Evolutionary conservation across 2,888 invertebrate species (phyloP).

Genomic region (Gisinianus flammeolus): DNA sequence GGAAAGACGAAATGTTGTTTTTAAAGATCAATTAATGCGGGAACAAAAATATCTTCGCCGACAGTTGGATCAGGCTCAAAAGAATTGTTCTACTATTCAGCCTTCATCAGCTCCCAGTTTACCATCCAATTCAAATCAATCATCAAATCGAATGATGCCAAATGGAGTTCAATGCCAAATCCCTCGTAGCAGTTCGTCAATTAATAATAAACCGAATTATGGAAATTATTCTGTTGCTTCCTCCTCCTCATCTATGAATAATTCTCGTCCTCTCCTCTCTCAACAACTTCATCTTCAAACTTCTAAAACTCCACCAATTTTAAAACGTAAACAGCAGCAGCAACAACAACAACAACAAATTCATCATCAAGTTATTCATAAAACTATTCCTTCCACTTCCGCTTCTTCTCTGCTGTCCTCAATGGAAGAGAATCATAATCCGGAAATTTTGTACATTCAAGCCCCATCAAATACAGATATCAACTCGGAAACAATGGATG

Average conservation of each 20-base stretch:
- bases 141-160: background rate
- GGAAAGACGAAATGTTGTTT: conserved; percentile 17
- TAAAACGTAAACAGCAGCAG: conserved; percentile 16
- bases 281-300: background rate
- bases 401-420: background rate
- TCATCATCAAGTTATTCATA: background rate
- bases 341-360: background rate
- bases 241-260: too few species aligned
- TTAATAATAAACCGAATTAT: too few species aligned
- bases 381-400: background rate
- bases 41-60: conserved; percentile 16
- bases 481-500: background rate
- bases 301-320: conserved; percentile 14
- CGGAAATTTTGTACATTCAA: conserved; percentile 2
- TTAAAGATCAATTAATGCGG: conserved; percentile 13
- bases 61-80: conserved; percentile 5
- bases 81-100: background rate
- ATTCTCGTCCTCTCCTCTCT: background rate
- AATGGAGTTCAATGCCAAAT: background rate
- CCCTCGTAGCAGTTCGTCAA: too few species aligned
- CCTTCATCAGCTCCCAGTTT: background rate
- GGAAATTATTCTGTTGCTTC: background rate
- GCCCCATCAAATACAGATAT: background rate
- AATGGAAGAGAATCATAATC: background rate
- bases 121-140: background rate